These are phyloP conservation scores for Electrophaes corylata DNA, from an alignment of 2,888 invertebrate genomes.

Conservation along the genomic window DNA sequence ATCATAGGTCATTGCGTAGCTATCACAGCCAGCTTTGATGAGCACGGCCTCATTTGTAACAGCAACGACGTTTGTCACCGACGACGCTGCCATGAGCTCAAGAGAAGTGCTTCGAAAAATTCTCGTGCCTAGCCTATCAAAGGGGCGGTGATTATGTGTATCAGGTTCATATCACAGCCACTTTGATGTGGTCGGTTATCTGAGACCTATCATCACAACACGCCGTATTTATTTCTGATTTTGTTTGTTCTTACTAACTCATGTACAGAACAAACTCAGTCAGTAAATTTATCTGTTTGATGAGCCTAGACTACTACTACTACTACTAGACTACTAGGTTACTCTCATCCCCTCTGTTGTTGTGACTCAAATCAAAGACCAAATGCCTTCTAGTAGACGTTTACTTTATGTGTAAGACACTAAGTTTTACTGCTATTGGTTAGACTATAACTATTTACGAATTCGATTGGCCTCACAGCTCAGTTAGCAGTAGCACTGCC, in stretches of 20 bases:
- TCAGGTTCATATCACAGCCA: conserved; percentile 96
- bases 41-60: conserved; percentile 87
- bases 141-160: conserved; percentile 94
- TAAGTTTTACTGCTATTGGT: too few relatives aligned
- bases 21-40: conserved; percentile 99
- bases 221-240: conserved; percentile 1
- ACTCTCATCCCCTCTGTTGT: too few relatives aligned
- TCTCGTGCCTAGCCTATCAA: conserved; percentile 90
- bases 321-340: too few relatives aligned
- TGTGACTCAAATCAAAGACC: too few relatives aligned
- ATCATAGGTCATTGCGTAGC: conserved; percentile 88
- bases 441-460: too few relatives aligned
- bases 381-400: too few relatives aligned
- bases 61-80: conserved; percentile 17
- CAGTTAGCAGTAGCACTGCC: too few relatives aligned
- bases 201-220: conserved; percentile 47
- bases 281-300: not conserved
- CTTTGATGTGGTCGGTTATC: conserved; percentile 95
- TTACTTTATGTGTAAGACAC: too few relatives aligned
- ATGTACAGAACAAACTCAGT: not conserved
- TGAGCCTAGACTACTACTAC: too few relatives aligned
- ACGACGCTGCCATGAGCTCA: not conserved
- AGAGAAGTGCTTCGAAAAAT: conserved; percentile 36
- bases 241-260: not conserved
- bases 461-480: too few relatives aligned